Percentiles rank a stretch among this genome's conserved stretches.
Evolutionary conservation across 2,113 vertebrate species (phyloP).

Genomic region (Bostrychus sinensis): DNA sequence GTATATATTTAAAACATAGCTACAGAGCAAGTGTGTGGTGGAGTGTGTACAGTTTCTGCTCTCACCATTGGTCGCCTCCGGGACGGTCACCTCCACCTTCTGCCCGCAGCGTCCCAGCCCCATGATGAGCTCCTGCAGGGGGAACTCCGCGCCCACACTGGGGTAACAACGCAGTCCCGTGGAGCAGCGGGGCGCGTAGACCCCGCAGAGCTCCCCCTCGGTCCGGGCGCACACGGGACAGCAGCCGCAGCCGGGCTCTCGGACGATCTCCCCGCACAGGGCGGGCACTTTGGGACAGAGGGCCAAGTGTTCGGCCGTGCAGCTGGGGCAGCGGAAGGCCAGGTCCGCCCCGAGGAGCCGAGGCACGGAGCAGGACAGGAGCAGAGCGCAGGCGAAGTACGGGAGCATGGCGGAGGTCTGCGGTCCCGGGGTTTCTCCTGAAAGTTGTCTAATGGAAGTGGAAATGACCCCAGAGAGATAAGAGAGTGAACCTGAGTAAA

Average conservation of each 20-base stretch:
- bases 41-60: no score
- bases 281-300: constrained; percentile 69
- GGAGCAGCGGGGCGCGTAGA: constrained; percentile 89
- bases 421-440: not conserved
- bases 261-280: constrained; percentile 82
- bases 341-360: no score
- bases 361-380: constrained; percentile 23
- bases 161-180: constrained; percentile 88
- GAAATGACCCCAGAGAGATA: constrained; percentile 27
- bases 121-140: constrained; percentile 86
- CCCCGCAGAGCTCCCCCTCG: constrained; percentile 86
- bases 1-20: no score
- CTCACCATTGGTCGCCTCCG: constrained; percentile 66
- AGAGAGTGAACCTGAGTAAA: constrained; percentile 29
- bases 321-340: constrained; percentile 88
- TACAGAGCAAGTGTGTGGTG: no score
- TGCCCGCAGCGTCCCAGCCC: constrained; percentile 87
- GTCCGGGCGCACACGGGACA: constrained; percentile 84
- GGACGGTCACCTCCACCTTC: constrained; percentile 73
- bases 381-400: not conserved
- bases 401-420: constrained; percentile 2
- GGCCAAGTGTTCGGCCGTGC: constrained; percentile 78
- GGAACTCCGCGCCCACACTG: constrained; percentile 79
- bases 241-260: constrained; percentile 90
- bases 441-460: not conserved